Evolutionary conservation across 37 sponge, comb jelly and placozoan genomes (phyloP).

Genomic region (Axinella damicornis): DNA sequence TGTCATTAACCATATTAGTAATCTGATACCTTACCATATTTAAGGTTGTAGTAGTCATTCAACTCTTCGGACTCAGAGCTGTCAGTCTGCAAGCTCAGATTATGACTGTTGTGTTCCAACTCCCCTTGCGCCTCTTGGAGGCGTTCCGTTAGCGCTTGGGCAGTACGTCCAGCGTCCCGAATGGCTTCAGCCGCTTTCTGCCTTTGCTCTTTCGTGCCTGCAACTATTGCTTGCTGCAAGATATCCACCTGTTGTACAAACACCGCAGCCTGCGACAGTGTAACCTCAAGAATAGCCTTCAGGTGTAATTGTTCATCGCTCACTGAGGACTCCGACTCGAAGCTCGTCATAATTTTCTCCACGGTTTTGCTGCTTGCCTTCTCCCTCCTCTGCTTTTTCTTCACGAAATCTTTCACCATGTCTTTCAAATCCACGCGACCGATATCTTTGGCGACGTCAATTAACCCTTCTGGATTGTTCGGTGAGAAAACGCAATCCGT

Average conservation of each 20-base stretch:
- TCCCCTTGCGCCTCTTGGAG: constrained; percentile 9
- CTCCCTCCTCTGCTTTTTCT: no score
- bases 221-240: not conserved
- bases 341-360: no score
- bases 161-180: constrained; percentile 25
- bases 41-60: no score
- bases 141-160: constrained; percentile 23
- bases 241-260: constrained; percentile 32
- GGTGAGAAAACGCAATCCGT: not conserved
- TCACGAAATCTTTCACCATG: no score
- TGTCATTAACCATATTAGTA: no score
- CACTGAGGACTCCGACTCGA: not conserved
- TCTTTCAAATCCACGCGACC: not conserved
- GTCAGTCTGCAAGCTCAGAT: no score
- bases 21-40: no score
- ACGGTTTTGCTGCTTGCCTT: not conserved
- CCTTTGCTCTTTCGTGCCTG: not conserved
- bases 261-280: constrained; percentile 30
- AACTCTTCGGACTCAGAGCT: no score
- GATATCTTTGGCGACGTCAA: not conserved
- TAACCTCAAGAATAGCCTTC: constrained; percentile 22
- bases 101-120: not conserved
- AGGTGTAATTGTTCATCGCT: constrained; percentile 23
- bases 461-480: constrained; percentile 24
- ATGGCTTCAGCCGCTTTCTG: constrained; percentile 1